Conservation (phyloP, 2,113 vertebrate genomes). For the Campylomormyrus numenius region DNA sequence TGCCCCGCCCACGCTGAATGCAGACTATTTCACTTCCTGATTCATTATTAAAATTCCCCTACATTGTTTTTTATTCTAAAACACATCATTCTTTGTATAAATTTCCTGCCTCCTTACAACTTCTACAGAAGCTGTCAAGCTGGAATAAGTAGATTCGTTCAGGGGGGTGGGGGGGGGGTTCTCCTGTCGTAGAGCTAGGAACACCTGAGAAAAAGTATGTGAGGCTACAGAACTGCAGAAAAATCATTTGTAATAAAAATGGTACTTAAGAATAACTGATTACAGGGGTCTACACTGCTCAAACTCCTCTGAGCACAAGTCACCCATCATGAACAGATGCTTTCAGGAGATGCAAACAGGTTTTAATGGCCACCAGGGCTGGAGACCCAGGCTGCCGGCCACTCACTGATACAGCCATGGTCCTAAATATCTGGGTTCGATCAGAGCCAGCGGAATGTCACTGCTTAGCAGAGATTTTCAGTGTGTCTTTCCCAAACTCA, state of each 20-base stretch:
- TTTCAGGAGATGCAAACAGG: background rate
- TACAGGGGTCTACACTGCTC: background rate
- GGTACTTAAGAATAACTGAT: background rate
- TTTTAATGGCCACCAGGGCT: background rate
- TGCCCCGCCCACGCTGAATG: background rate
- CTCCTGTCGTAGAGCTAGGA: background rate
- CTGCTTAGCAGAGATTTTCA: background rate
- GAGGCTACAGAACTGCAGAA: background rate
- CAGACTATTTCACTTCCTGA: background rate
- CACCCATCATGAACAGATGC: background rate
- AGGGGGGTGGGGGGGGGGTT: background rate
- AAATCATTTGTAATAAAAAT: background rate
- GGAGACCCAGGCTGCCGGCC: background rate
- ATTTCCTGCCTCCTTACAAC: background rate
- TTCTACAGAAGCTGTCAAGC: background rate
- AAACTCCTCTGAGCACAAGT: background rate
- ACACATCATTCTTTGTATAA: background rate
- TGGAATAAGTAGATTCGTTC: background rate
- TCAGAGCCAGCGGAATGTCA: background rate
- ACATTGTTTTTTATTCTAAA: background rate
- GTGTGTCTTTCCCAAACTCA: background rate
- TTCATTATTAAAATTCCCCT: background rate
- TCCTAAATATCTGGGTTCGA: background rate
- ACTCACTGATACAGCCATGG: background rate
- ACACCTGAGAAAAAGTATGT: background rate